Base-by-base conservation (phyloP, 2,888 invertebrate species). In the Atherix ibis region DNA sequence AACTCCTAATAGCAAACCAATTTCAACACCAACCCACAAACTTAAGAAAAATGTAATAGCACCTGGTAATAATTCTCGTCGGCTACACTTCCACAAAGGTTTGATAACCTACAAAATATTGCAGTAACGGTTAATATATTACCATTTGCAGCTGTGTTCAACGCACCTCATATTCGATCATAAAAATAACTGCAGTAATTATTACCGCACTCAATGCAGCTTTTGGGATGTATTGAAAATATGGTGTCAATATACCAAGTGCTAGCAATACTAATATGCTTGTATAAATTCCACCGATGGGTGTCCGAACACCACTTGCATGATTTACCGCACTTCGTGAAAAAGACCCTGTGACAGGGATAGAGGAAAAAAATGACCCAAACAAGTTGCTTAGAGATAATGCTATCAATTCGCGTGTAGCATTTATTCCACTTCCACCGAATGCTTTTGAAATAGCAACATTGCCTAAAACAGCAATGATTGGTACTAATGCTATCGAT, bases 371-470 rank as follows among this genome's bases (percentile, higher is more conserved):
- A 50, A 91, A 88, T 0, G 87, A 80, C 0, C 91, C 91, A 26
- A 84, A 61, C 27, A 91, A 70, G 53, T 91, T 92, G 41, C 87
- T 76, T 31, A 85, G 54, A 0, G 85, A 84, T 8, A 92, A 68
- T 0, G 91, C 88, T 25, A 91, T 61, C 26, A 94, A 63, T 59
- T 94, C 92, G 52, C 91, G 87, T 0, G 87, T 89, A 1, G 92
- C 84, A 53, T 88, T 84, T 15, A 92, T 75, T 27, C 76, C 75
- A 38, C 76, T 73, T 3, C 83, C 83, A 42, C 78, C 80, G 54
- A 94, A 94, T 19, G 92, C 88, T 61, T 92, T 94, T 4, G 89
- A 91, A 43, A 94, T 94, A 8, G 94, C 94, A 2, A 94, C 88
- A 51, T 91, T 88, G 41, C 94, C 92, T 30, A 94, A 64, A 1